These are phyloP conservation scores for Brachionus rubens DNA, from an alignment of 1,140 invertebrate genomes.

Conservation along the genomic window DNA sequence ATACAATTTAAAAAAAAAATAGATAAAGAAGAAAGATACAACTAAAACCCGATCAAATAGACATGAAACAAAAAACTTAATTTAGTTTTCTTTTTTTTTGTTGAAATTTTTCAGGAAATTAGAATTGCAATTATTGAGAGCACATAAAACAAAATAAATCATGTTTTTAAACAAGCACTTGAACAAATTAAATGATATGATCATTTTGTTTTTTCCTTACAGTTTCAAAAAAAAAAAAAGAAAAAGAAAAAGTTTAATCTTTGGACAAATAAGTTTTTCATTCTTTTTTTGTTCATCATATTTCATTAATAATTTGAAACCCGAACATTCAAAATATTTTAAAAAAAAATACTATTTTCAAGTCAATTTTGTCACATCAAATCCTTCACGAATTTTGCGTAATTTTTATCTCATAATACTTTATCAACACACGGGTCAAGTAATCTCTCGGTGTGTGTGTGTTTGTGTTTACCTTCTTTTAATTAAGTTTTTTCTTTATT, in stretches of 20 bases:
- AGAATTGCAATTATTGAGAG: slow-evolving; percentile 16
- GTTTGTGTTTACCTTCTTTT: too few relatives aligned
- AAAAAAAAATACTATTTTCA: too few relatives aligned
- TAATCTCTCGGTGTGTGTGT: too few relatives aligned
- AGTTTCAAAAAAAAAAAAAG: too few relatives aligned
- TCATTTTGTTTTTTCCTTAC: not conserved
- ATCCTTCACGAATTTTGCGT: not conserved
- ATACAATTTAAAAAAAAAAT: too few relatives aligned
- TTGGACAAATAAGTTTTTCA: not conserved
- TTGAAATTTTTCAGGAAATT: slow-evolving; percentile 30
- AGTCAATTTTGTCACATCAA: too few relatives aligned
- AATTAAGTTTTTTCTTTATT: slow-evolving; percentile 1
- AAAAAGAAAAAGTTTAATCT: slow-evolving; percentile 43
- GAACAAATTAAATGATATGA: not conserved
- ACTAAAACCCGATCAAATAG: slow-evolving; percentile 1
- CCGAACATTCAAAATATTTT: not conserved
- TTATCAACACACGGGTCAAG: too few relatives aligned
- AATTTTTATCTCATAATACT: too few relatives aligned
- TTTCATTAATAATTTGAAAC: slow-evolving; percentile 12
- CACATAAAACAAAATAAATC: not conserved
- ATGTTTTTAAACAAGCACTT: slow-evolving; percentile 14
- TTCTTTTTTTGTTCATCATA: too few relatives aligned
- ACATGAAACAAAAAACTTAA: not conserved
- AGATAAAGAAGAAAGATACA: not conserved
- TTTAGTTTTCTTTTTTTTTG: not conserved